A percentile compares a stretch with the other conserved stretches of the same genome.
phyloP scores from a whole-genome alignment of 1,140 invertebrate species.

The Halyomorpha halys region DNA sequence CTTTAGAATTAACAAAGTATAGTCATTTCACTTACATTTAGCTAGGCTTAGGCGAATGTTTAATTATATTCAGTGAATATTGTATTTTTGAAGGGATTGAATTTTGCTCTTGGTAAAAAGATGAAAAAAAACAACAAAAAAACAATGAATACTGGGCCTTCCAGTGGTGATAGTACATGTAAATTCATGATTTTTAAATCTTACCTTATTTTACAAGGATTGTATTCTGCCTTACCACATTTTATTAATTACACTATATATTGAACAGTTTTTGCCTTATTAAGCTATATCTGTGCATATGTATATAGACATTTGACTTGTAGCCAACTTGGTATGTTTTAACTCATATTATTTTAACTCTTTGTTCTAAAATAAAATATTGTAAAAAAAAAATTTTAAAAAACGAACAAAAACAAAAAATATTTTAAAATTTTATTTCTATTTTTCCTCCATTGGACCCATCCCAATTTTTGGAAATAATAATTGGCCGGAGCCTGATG shows the following conservation, averaged over 20 bases:
- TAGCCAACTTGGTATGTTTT: too few relatives aligned
- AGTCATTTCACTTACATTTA: too few relatives aligned
- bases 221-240: slow-evolving; percentile 12
- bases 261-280: too few relatives aligned
- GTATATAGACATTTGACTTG: slow-evolving; percentile 13
- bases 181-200: slow-evolving; percentile 10
- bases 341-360: too few relatives aligned
- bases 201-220: slow-evolving; percentile 16
- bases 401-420: too few relatives aligned
- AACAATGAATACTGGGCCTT: background rate
- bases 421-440: too few relatives aligned
- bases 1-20: too few relatives aligned
- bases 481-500: too few relatives aligned
- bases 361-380: too few relatives aligned
- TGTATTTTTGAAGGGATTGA: slow-evolving; percentile 5
- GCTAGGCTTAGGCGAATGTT: background rate
- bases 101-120: slow-evolving; percentile 6
- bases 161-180: slow-evolving; percentile 11
- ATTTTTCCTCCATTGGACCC: too few relatives aligned
- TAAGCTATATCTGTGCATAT: slow-evolving; percentile 17
- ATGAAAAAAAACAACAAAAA: background rate
- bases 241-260: background rate
- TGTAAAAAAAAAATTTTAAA: too few relatives aligned
- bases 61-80: slow-evolving; percentile 10
- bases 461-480: too few relatives aligned